Evolutionary conservation across 2,888 invertebrate species (phyloP).

Genomic region (Ornithoptera priamus): DNA sequence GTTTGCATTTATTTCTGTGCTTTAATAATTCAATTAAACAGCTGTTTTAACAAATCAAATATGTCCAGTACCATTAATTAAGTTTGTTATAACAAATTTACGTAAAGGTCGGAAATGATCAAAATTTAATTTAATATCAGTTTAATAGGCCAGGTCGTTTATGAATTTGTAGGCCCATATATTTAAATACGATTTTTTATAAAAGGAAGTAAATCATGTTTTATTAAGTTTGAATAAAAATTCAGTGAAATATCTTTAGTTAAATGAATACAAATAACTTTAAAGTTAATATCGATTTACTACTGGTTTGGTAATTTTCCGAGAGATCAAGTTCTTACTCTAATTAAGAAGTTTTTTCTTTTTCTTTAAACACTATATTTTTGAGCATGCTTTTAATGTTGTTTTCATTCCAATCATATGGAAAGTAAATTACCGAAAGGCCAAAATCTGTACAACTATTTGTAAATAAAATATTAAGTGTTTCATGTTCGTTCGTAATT

Average conservation of each 20-base stretch:
- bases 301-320: too few relatives aligned
- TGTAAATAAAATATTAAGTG: background rate
- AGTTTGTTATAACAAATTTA: background rate
- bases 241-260: background rate
- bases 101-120: too few relatives aligned
- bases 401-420: background rate
- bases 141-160: background rate
- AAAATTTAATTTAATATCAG: background rate
- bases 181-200: background rate
- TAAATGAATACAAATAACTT: background rate
- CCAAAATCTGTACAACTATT: background rate
- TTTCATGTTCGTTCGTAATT: background rate
- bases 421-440: background rate
- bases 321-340: too few relatives aligned
- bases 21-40: too few relatives aligned
- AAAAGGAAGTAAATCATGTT: background rate
- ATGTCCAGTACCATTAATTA: background rate
- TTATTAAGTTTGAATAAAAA: background rate
- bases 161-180: background rate
- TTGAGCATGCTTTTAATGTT: background rate
- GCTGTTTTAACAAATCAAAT: background rate
- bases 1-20: too few relatives aligned
- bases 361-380: too few relatives aligned
- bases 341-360: too few relatives aligned
- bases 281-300: background rate